Conservation (phyloP, 2,888 invertebrate species). For the Platynereis dumerilii region DNA sequence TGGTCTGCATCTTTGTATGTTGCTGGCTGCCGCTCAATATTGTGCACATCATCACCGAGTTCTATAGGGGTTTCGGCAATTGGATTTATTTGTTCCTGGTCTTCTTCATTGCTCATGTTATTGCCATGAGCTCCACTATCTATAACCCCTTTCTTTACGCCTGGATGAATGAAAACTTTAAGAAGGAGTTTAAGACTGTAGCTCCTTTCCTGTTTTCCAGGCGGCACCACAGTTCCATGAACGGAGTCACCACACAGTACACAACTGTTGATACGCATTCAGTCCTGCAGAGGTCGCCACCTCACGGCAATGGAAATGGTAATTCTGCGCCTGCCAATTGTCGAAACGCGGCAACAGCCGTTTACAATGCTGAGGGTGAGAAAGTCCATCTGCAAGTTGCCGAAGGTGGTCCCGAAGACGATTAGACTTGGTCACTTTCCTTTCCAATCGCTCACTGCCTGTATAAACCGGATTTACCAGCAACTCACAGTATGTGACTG, state of each 20-base stretch:
- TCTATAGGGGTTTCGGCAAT: conserved; percentile 65
- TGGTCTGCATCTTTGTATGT: conserved; percentile 94
- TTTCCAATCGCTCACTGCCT: no score
- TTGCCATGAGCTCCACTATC: no score
- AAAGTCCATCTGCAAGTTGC: conserved; percentile 18
- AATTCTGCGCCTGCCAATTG: conserved; percentile 8
- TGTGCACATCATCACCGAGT: conserved; percentile 77
- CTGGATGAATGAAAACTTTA: no score
- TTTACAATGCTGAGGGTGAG: no score
- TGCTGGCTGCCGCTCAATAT: conserved; percentile 84
- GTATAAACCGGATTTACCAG: no score
- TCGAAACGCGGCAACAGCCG: no score
- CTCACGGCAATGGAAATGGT: conserved; percentile 11
- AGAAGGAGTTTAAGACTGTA: conserved; percentile 67
- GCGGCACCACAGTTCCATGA: no score
- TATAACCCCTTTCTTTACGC: no score
- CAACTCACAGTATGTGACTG: no score
- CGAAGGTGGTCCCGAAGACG: conserved; percentile 11
- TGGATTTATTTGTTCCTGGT: conserved; percentile 84
- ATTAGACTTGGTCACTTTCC: neutral
- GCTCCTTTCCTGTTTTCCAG: conserved; percentile 60
- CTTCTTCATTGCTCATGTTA: conserved; percentile 93
- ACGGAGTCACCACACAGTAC: no score
- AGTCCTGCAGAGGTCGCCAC: conserved; percentile 53
- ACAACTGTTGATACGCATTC: conserved; percentile 55